These are phyloP conservation scores for Catocala sponsa DNA, from an alignment of 2,888 invertebrate species.

Conservation along the genomic window DNA sequence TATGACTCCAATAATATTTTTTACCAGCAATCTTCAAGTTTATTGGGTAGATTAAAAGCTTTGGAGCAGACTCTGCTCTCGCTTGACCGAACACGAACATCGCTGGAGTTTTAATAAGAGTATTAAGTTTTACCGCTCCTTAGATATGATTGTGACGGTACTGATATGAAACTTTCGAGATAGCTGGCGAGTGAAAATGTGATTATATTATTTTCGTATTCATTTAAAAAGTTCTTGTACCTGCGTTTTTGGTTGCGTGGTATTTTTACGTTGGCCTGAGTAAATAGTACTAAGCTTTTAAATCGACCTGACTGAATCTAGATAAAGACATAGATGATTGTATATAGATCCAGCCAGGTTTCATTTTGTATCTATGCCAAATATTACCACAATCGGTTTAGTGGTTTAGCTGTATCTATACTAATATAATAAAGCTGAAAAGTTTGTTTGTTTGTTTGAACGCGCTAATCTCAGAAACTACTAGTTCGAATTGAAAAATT, in stretches of 20 bases:
- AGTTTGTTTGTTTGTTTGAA: too few relatives aligned
- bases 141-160: constrained; percentile 6
- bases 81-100: constrained; percentile 39
- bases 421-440: too few relatives aligned
- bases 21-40: constrained; percentile 62
- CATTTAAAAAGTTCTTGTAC: constrained; percentile 12
- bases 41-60: constrained; percentile 70
- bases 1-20: constrained; percentile 59
- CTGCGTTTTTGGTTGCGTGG: not conserved
- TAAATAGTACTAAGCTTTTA: too few relatives aligned
- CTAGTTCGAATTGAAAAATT: too few relatives aligned
- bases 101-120: constrained; percentile 33
- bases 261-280: too few relatives aligned
- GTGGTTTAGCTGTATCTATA: too few relatives aligned
- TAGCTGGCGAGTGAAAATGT: not conserved
- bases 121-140: constrained; percentile 27
- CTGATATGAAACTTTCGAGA: constrained; percentile 2
- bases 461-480: too few relatives aligned
- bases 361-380: too few relatives aligned
- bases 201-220: not conserved
- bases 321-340: too few relatives aligned
- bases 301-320: too few relatives aligned
- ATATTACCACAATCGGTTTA: too few relatives aligned
- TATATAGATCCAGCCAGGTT: too few relatives aligned
- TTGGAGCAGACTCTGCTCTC: constrained; percentile 35